phyloP scores from a whole-genome alignment of 2,888 invertebrate species.

The Orchesella flavescens region DNA sequence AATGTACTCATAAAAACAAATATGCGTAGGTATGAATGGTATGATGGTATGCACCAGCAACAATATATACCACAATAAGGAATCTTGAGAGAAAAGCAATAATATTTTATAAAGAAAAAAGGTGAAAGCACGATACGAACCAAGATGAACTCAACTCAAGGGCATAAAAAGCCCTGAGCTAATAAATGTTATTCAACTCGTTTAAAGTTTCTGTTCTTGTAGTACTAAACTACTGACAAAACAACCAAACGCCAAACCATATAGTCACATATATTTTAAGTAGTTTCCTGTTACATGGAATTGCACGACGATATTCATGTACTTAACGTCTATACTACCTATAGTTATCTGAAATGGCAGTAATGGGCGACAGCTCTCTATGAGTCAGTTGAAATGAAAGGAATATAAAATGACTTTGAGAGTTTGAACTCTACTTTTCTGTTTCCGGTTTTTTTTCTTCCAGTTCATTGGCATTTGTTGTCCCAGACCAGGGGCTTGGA shows the following conservation, averaged over 20 bases:
- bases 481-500: not conserved
- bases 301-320: too few relatives aligned
- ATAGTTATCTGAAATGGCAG: too few relatives aligned
- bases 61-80: not conserved
- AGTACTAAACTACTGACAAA: too few relatives aligned
- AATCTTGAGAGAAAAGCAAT: not conserved
- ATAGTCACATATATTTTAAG: too few relatives aligned
- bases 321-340: too few relatives aligned
- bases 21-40: too few relatives aligned
- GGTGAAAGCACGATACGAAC: slow-evolving; percentile 15
- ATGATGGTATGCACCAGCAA: not conserved
- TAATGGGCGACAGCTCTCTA: too few relatives aligned
- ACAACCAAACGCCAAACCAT: too few relatives aligned
- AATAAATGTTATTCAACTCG: slow-evolving; percentile 18
- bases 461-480: slow-evolving; percentile 45
- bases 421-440: slow-evolving; percentile 4
- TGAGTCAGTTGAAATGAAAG: too few relatives aligned
- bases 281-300: too few relatives aligned
- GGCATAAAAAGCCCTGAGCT: not conserved
- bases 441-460: slow-evolving; percentile 20
- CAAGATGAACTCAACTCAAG: slow-evolving; percentile 3
- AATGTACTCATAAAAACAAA: slow-evolving; percentile 1
- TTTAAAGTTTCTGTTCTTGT: not conserved
- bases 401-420: not conserved
- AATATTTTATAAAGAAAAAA: not conserved